Evolutionary conservation across 2,113 vertebrate species (phyloP).

Genomic region (human (Homo sapiens)): GRCh38 chr13:83807501-83808000

Average conservation of each 20-base stretch:
- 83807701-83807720: neutral
- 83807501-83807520: neutral
- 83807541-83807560: neutral
- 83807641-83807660: neutral
- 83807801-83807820: neutral
- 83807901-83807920: neutral
- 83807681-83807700: neutral
- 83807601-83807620: neutral
- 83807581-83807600: neutral
- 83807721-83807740: neutral
- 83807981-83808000: neutral
- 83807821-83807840: neutral
- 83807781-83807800: neutral
- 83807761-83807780: neutral
- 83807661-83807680: neutral
- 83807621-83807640: neutral
- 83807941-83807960: neutral
- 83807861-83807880: neutral
- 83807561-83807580: neutral
- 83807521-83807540: neutral
- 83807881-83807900: fast-evolving
- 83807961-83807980: neutral
- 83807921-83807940: neutral
- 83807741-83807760: neutral
- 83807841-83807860: neutral